Base-by-base conservation (phyloP, 37 sponge, comb jelly and placozoan species). In the Diacarnus erythraeanus region DNA sequence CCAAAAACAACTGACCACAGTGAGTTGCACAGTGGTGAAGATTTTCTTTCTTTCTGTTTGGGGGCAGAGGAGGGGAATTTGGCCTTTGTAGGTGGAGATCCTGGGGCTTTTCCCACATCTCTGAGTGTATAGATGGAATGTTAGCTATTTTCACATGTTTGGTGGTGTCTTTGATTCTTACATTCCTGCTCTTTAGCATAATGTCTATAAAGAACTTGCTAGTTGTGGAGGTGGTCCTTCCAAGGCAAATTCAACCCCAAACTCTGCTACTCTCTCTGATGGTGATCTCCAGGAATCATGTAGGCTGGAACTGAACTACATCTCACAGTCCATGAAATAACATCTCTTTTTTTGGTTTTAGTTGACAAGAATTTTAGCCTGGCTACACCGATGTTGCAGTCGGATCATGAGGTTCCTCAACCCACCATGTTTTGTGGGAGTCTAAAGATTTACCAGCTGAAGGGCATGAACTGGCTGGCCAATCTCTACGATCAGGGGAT, bases 401-500 rank as follows among this genome's bases (percentile, higher is more conserved):
- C 77, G 31, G 92, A 88, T 36, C 59, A 74, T 60, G 85, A 88
- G 64, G 26, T 77, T 9, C 89, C 92, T 4, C 97, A 96, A 79
- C 97, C 97, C 5, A 39, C 59, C 43, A 84, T 90, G 59, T 96
- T 96, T 78, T 44, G 78, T 34, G 97, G 97, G 18, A 38, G 77
- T 39, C 91, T 96, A 31, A 96, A 96, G 75, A 78, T 65, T 0
- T 96, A 96, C 84, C 97, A 96, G 81, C 80, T 96, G 79, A 93
- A 93, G 64, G 97, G 97, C 15, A 96, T 96, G 97, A 90, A 94
- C 80, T 96, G 97, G 97, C 75, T 96, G 72, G 92, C 94, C 63
- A 94, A 83, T 70, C 76, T 96, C 38, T 96, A 96, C 34, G 79
- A 94, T 72, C 97, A 96, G 94, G 97, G 97, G 29, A 96, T 96